Evolutionary conservation across 1,140 invertebrate species (phyloP), one percentile per base, ranked within the genome.

Genomic region (Drosophila bocqueti): DNA sequence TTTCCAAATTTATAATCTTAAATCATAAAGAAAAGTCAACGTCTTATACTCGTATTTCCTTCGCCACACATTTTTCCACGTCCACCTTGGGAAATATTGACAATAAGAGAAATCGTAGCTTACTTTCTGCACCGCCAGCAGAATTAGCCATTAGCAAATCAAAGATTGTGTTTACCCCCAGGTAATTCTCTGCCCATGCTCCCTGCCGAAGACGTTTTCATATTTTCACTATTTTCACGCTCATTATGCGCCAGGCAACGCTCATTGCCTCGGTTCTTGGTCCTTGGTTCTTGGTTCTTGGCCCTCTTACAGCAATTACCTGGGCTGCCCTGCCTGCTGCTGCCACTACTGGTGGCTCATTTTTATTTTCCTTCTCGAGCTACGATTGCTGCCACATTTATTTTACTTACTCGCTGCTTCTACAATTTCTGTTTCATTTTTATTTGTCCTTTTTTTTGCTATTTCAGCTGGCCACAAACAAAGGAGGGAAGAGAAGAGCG

Each of bases 201-300:
- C 16, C 31, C 46, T 29, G 50, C 46, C 42, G 42, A 72, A 76
- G 83, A 68, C 66, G 63, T 71, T 89, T 83, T 87, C 68, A 89
- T 87, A 81, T 87, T 87, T 77, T 75, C 81, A 81, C 81, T 84
- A 89, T 87, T 87, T 87, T 89, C 84, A 86, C 84, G 84, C 83
- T 87, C 84, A 87, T 87, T 87, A 89, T 89, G 80, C 84, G 80
- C 83, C 69, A 45, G 83, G 36, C 72, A 61, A 64, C 64, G 58
- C 76, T 69, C 59, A 72, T 64, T 79, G 76, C 65, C 66, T 29
- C 43, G 50, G 40, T 29, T 42, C 11, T 42, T 66, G 60, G 64
- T 73, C 68, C 72, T 77, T 31, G 49, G 46, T 26, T 49, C 63
- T 31, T 34, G 57, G 52, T 42, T 42, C 7, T 29, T 66, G 60